Evolutionary conservation across 2,888 invertebrate genomes (phyloP).

Genomic region (Nephrocerus scutellatus): DNA sequence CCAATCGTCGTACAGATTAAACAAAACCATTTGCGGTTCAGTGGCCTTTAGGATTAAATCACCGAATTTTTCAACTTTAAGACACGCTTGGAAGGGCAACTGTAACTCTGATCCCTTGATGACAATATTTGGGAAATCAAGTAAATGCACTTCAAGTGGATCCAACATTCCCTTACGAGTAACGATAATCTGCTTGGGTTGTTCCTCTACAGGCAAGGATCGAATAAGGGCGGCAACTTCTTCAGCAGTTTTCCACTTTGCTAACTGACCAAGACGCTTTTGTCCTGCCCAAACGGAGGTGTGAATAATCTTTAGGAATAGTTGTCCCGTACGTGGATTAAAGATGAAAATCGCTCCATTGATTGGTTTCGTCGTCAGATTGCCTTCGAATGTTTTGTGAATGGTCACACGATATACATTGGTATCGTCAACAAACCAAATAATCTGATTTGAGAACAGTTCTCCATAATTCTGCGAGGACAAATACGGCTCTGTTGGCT

Average conservation of each 20-base stretch:
- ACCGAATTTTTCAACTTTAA: slow-evolving; percentile 99
- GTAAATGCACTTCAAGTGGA: slow-evolving; percentile 96
- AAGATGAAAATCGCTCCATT: slow-evolving; percentile 99
- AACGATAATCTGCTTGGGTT: slow-evolving; percentile 99
- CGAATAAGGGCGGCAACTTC: slow-evolving; percentile 99
- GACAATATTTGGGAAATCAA: slow-evolving; percentile 99
- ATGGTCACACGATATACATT: slow-evolving; percentile 99
- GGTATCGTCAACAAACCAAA: slow-evolving; percentile 99
- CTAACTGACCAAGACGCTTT: slow-evolving; percentile 97
- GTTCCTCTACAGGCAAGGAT: slow-evolving; percentile 97
- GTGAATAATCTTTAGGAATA: slow-evolving; percentile 99
- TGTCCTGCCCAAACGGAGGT: slow-evolving; percentile 99
- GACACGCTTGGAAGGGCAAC: slow-evolving; percentile 96
- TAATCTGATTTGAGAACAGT: slow-evolving; percentile 99
- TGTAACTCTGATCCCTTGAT: slow-evolving; percentile 99
- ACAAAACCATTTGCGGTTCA: slow-evolving; percentile 99
- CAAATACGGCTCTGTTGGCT: slow-evolving; percentile 98
- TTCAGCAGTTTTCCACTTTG: slow-evolving; percentile 99
- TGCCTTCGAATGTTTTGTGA: slow-evolving; percentile 98
- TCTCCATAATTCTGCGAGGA: slow-evolving; percentile 99
- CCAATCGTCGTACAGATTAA: slow-evolving; percentile 99
- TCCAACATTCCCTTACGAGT: slow-evolving; percentile 99
- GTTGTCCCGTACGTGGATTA: slow-evolving; percentile 96
- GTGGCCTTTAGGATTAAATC: slow-evolving; percentile 98
- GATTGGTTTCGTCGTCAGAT: slow-evolving; percentile 95